Conservation (phyloP, 2,888 invertebrate genomes). For the Minunthozetes semirufus region DNA sequence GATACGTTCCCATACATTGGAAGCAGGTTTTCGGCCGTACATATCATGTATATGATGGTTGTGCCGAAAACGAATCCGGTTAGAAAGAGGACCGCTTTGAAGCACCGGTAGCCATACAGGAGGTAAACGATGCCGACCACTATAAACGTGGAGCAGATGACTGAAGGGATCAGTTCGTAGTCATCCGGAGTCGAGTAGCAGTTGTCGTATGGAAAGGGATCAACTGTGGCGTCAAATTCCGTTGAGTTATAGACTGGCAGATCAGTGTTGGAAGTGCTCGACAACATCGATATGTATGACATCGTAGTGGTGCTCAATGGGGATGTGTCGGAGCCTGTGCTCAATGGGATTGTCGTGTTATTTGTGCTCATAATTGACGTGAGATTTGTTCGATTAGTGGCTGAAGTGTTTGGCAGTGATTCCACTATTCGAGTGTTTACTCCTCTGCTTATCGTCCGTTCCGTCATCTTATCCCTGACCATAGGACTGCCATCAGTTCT, state of each 20-base stretch:
- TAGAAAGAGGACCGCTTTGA: constrained; percentile 78
- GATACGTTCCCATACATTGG: constrained; percentile 52
- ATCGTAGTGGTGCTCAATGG: background rate
- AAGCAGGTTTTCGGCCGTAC: constrained; percentile 41
- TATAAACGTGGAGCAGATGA: constrained; percentile 64
- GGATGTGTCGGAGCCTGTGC: background rate
- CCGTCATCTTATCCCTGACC: background rate
- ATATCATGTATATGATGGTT: constrained; percentile 63
- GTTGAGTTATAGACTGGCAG: background rate
- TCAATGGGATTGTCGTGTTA: background rate
- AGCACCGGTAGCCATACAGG: constrained; percentile 71
- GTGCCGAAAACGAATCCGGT: constrained; percentile 79
- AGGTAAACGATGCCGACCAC: constrained; percentile 71
- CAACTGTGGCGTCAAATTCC: background rate
- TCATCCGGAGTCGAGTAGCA: constrained; percentile 47
- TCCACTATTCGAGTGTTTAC: background rate
- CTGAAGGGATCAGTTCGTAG: constrained; percentile 60
- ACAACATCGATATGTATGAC: constrained; percentile 14
- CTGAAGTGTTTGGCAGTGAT: constrained; percentile 6
- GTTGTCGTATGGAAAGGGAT: background rate
- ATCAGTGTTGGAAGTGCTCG: background rate
- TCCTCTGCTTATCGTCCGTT: background rate
- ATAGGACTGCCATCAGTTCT: background rate
- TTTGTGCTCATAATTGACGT: background rate
- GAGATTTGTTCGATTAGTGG: background rate